Conservation (phyloP, 1,140 invertebrate species). For the Ditylenchus dipsaci region DNA sequence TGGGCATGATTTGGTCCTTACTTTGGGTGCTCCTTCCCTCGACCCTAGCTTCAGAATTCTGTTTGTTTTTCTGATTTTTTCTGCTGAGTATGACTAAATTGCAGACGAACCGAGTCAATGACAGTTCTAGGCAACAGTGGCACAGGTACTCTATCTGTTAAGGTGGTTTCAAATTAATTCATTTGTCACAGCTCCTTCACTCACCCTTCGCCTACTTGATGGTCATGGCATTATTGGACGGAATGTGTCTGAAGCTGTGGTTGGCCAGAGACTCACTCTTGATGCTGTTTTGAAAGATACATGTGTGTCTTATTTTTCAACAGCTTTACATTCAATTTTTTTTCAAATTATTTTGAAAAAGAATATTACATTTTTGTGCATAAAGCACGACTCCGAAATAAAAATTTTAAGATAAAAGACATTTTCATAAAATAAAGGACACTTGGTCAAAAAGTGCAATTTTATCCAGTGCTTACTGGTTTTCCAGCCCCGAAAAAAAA, state of each 20-base stretch:
- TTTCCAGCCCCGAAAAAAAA: no score
- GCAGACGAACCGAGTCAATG: not conserved
- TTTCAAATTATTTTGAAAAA: no score
- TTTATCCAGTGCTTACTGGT: no score
- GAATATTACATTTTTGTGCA: not conserved
- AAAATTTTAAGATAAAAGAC: no score
- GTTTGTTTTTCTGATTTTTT: conserved; percentile 12
- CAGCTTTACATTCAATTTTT: no score
- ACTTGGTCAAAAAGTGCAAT: no score
- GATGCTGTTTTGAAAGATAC: conserved; percentile 30
- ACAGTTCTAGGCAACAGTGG: conserved; percentile 6
- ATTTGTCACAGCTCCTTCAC: conserved; percentile 6
- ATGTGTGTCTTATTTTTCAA: conserved; percentile 18
- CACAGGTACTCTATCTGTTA: not conserved
- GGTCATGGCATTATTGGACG: conserved; percentile 24
- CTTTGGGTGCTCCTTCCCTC: conserved; percentile 15
- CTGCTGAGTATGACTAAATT: not conserved
- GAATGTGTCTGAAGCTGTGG: conserved; percentile 24
- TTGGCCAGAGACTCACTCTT: conserved; percentile 22
- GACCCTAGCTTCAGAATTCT: conserved; percentile 24
- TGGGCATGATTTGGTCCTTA: conserved; percentile 24
- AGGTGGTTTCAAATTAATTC: conserved; percentile 5
- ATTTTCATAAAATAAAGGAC: no score
- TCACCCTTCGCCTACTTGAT: conserved; percentile 10
- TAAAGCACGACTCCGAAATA: no score